phyloP scores from a whole-genome alignment of 2,113 vertebrate species.

The Nothoprocta pentlandii region DNA sequence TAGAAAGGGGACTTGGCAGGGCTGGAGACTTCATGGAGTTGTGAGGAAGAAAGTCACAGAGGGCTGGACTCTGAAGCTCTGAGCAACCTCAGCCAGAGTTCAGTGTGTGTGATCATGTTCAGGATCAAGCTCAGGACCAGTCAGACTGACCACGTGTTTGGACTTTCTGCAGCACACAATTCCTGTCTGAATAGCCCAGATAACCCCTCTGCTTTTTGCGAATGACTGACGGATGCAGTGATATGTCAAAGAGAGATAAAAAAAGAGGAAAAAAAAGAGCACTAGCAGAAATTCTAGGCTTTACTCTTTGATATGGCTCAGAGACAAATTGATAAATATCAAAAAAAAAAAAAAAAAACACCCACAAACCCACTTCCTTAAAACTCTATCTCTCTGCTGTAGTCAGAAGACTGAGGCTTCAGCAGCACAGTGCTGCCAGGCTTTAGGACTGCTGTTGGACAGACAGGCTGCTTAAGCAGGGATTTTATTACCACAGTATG shows the following conservation, averaged over 20 bases:
- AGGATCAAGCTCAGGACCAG: background rate
- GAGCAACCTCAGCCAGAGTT: background rate
- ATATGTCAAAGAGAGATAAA: background rate
- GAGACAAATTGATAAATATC: background rate
- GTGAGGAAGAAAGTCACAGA: background rate
- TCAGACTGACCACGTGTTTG: background rate
- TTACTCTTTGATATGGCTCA: background rate
- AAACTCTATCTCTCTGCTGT: background rate
- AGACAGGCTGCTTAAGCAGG: background rate
- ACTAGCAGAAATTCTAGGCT: background rate
- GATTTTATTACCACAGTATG: background rate
- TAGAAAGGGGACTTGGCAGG: constrained; percentile 36
- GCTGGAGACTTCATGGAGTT: background rate
- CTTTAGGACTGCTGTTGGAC: background rate
- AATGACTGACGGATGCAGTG: background rate
- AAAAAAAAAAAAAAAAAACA: background rate
- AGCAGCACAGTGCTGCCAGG: background rate
- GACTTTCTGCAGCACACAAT: background rate
- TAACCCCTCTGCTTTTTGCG: background rate
- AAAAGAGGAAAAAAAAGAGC: background rate
- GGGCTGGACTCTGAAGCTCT: background rate
- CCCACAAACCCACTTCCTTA: background rate
- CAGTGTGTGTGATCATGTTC: rapidly evolving
- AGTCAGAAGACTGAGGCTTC: background rate
- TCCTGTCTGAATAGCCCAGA: background rate